Evolutionary conservation across 2,113 vertebrate genomes (phyloP).

Genomic region (Sorex araneus): DNA sequence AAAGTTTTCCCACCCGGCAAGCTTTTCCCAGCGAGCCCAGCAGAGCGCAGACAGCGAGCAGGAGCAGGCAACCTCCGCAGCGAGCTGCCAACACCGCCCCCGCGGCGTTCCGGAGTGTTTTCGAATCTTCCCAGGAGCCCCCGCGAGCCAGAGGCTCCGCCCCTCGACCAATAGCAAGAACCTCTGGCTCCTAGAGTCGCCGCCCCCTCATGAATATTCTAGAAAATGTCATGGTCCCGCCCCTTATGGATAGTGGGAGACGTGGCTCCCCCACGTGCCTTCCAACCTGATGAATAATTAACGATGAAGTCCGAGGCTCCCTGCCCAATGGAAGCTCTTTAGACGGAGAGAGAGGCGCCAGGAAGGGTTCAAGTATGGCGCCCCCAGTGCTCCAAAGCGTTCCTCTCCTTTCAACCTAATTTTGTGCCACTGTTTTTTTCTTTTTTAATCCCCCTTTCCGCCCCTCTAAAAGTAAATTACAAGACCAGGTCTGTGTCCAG

Average conservation of each 20-base stretch:
- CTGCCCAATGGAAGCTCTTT: rapidly evolving
- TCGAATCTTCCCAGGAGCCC: not conserved
- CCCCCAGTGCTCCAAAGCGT: not conserved
- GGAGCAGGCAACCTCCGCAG: no score
- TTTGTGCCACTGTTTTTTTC: not conserved
- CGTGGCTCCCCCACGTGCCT: rapidly evolving
- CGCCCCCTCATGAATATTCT: not conserved
- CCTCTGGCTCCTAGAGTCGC: not conserved
- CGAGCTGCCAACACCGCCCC: not conserved
- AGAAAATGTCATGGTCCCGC: not conserved
- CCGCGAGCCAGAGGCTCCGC: constrained; percentile 62
- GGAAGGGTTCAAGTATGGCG: not conserved
- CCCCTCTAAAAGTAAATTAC: no score
- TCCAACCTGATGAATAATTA: not conserved
- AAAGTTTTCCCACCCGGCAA: not conserved
- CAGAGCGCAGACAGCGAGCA: rapidly evolving
- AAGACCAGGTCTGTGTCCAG: not conserved
- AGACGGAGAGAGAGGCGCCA: not conserved
- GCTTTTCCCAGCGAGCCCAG: no score
- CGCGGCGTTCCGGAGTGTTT: not conserved
- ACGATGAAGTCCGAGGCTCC: not conserved
- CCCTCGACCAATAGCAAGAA: constrained; percentile 61
- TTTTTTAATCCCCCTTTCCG: no score
- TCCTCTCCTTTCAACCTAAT: not conserved
- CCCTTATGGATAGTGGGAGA: not conserved